Conservation (phyloP, 1,140 invertebrate genomes). For the Nautilus pompilius region DNA sequence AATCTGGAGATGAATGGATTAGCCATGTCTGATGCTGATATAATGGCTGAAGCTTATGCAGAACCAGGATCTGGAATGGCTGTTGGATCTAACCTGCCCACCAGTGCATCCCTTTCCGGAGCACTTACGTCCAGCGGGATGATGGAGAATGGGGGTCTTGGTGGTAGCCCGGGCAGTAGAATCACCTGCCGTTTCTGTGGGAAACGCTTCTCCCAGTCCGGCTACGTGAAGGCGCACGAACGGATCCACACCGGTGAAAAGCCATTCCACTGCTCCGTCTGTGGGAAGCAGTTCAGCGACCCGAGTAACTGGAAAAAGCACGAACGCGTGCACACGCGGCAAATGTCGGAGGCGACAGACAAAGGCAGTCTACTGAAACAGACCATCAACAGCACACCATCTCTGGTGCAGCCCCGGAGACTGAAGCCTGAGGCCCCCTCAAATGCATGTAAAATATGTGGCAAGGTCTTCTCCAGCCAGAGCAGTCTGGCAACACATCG, state of each 20-base stretch:
- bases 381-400: background rate
- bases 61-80: background rate
- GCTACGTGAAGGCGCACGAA: conserved; percentile 43
- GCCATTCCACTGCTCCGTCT: conserved; percentile 53
- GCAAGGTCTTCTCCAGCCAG: conserved; percentile 35
- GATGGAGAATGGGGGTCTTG: conserved; percentile 11
- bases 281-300: conserved; percentile 53
- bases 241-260: conserved; percentile 71
- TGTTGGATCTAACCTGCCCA: background rate
- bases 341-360: conserved; percentile 17
- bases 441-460: conserved; percentile 35
- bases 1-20: background rate
- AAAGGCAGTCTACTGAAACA: conserved; percentile 10
- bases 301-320: conserved; percentile 56
- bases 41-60: conserved; percentile 29
- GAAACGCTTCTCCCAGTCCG: conserved; percentile 38
- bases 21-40: conserved; percentile 29
- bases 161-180: conserved; percentile 23
- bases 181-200: conserved; percentile 41
- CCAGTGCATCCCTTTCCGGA: conserved; percentile 4
- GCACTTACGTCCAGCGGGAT: conserved; percentile 11
- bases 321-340: conserved; percentile 54
- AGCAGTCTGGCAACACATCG: conserved; percentile 37
- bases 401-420: conserved; percentile 1
- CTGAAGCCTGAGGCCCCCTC: conserved; percentile 14